Evolutionary conservation across 2,888 invertebrate species (phyloP).

Genomic region (Netelia fuscicornis): DNA sequence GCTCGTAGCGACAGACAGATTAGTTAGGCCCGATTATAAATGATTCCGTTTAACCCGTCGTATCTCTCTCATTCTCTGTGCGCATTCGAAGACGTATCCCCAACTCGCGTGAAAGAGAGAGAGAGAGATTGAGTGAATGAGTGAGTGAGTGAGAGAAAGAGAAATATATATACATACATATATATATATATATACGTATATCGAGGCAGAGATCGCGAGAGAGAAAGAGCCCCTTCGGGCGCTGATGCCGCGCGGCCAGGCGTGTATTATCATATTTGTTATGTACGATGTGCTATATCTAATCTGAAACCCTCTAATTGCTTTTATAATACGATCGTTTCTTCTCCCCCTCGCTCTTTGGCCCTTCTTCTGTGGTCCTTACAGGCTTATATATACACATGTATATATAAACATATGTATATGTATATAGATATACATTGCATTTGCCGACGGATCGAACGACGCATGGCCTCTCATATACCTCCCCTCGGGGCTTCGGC

Average conservation of each 20-base stretch:
- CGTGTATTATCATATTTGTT: conserved; percentile 84
- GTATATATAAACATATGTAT: conserved; percentile 9
- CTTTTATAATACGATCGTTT: conserved; percentile 82
- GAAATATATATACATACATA: background rate
- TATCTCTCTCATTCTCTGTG: conserved; percentile 63
- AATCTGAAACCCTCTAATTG: conserved; percentile 83
- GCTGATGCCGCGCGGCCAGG: conserved; percentile 72
- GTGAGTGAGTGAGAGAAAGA: conserved; percentile 54
- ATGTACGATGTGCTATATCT: conserved; percentile 84
- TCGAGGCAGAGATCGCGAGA: conserved; percentile 7
- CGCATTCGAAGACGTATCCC: conserved; percentile 24
- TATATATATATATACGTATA: background rate
- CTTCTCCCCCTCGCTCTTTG: conserved; percentile 61
- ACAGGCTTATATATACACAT: background rate
- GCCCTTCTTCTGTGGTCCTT: conserved; percentile 47
- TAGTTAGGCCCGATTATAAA: conserved; percentile 88
- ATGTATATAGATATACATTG: conserved; percentile 17
- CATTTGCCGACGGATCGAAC: background rate
- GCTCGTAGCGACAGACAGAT: conserved; percentile 86
- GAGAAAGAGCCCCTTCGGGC: conserved; percentile 77
- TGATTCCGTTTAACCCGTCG: conserved; percentile 88
- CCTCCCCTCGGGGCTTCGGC: conserved; percentile 35
- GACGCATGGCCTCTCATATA: conserved; percentile 21
- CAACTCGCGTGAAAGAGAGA: conserved; percentile 45
- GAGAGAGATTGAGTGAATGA: conserved; percentile 39